phyloP scores from a whole-genome alignment of 2,797 vertebrate genomes.

The Platyrinchus mystaceus region DNA sequence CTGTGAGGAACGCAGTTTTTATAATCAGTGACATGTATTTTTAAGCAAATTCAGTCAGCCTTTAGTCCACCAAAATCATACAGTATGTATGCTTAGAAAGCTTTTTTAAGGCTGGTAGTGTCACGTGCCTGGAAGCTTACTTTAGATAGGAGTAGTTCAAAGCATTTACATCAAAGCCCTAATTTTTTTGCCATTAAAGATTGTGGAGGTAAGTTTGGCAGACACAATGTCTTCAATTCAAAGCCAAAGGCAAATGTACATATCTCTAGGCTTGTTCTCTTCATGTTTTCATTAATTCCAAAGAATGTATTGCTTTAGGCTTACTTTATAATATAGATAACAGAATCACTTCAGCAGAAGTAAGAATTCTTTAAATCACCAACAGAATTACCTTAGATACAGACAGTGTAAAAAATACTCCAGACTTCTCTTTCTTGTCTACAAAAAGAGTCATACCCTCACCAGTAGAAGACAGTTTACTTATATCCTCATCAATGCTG shows the following conservation, averaged over 20 bases:
- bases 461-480: neutral
- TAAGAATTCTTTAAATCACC: neutral
- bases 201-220: neutral
- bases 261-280: neutral
- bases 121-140: neutral
- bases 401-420: neutral
- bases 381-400: neutral
- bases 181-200: neutral
- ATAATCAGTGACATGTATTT: neutral
- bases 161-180: neutral
- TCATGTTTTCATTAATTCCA: neutral
- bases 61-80: neutral
- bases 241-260: neutral
- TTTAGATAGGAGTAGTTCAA: neutral
- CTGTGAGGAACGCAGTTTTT: neutral
- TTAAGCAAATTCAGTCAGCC: neutral
- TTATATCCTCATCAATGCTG: neutral
- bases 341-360: neutral
- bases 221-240: neutral
- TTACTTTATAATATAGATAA: neutral
- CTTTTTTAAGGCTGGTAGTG: neutral
- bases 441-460: neutral
- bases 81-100: neutral
- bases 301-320: neutral
- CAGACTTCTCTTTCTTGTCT: neutral